Evolutionary conservation across 2,113 vertebrate species (phyloP).

Genomic region (Perca fluviatilis): DNA sequence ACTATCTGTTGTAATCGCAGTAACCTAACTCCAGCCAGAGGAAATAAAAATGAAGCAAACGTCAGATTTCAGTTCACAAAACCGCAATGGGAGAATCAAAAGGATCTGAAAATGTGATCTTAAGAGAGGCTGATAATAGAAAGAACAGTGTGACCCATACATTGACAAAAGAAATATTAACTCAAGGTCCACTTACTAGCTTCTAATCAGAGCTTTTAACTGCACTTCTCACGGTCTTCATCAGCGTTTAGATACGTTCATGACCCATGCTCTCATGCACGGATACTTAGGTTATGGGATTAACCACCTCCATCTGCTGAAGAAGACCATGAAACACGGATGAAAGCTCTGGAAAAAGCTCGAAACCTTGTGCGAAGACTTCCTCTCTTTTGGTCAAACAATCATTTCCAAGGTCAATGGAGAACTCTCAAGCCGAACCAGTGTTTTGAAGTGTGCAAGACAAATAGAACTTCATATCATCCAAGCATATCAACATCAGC

Average conservation of each 20-base stretch:
- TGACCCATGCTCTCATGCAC: not conserved
- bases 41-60: not conserved
- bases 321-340: not conserved
- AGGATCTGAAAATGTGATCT: not conserved
- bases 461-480: not conserved
- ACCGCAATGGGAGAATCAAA: not conserved
- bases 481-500: not conserved
- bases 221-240: not conserved
- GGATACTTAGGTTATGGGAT: not conserved
- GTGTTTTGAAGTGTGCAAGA: not conserved
- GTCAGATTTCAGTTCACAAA: not conserved
- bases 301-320: not conserved
- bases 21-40: not conserved
- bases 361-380: not conserved
- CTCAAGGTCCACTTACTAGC: not conserved
- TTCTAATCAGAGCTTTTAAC: not conserved
- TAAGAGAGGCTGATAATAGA: not conserved
- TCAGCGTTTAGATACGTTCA: not conserved
- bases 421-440: not conserved
- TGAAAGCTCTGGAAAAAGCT: not conserved
- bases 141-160: not conserved
- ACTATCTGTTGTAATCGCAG: conserved; percentile 25
- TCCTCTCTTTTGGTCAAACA: not conserved
- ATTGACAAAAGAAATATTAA: not conserved
- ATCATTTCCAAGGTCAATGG: not conserved